Evolutionary conservation across 2,888 invertebrate species (phyloP).

Genomic region (Norana najaformis): DNA sequence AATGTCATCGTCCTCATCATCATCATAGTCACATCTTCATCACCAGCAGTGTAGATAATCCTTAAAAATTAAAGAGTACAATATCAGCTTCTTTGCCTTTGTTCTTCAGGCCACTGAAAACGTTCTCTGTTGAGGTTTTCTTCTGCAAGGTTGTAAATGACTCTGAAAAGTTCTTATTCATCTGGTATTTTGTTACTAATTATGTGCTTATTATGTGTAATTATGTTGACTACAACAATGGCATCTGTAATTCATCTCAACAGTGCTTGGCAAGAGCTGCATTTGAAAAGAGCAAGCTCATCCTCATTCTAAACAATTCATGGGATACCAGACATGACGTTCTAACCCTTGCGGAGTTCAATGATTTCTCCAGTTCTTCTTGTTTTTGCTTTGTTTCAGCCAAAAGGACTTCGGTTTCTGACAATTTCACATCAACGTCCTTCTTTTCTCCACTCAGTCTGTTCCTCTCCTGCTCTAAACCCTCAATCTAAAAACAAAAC

Average conservation of each 20-base stretch:
- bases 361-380: background rate
- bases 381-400: background rate
- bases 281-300: no score
- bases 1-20: background rate
- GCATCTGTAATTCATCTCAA: no score
- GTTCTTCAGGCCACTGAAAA: background rate
- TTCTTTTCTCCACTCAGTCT: background rate
- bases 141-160: background rate
- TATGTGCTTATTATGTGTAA: no score
- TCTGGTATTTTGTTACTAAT: background rate
- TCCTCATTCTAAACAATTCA: no score
- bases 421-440: background rate
- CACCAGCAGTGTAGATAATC: background rate
- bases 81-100: background rate
- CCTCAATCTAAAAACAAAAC: constrained; percentile 18
- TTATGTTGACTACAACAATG: background rate
- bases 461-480: constrained; percentile 8
- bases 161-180: background rate
- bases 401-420: background rate
- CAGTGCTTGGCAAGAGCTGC: no score
- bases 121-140: background rate
- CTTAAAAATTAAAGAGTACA: background rate
- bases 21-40: background rate
- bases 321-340: background rate
- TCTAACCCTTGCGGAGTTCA: background rate